Evolutionary conservation across 2,113 vertebrate species (phyloP).

Genomic region (Amphiprion ocellaris): DNA sequence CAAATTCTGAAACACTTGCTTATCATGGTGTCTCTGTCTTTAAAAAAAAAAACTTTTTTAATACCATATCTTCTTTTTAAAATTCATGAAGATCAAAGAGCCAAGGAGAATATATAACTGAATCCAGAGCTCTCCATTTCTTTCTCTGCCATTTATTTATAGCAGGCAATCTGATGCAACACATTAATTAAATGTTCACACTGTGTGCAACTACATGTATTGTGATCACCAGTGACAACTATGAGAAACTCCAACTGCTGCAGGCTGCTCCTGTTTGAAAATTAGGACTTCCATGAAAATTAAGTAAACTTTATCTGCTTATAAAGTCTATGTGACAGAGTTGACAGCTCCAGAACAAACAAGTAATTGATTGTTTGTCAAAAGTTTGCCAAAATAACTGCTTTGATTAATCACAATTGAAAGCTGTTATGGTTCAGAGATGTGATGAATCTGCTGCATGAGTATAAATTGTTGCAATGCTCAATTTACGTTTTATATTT

Average conservation of each 20-base stretch:
- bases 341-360: neutral
- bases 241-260: neutral
- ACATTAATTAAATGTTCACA: neutral
- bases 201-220: neutral
- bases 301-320: neutral
- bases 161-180: too few relatives aligned
- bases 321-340: neutral
- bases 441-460: neutral
- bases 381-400: too few relatives aligned
- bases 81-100: conserved; percentile 13
- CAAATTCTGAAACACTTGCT: conserved; percentile 6
- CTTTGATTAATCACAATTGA: neutral
- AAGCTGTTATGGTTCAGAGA: neutral
- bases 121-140: neutral
- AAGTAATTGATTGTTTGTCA: neutral
- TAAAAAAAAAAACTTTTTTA: neutral
- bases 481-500: neutral
- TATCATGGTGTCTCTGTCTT: neutral
- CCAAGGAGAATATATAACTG: neutral
- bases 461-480: neutral
- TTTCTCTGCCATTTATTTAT: neutral
- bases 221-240: neutral
- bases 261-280: too few relatives aligned
- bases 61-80: neutral
- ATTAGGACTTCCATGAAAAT: neutral